Conservation (phyloP, 1,140 invertebrate species). For the Glossosoma conforme region DNA sequence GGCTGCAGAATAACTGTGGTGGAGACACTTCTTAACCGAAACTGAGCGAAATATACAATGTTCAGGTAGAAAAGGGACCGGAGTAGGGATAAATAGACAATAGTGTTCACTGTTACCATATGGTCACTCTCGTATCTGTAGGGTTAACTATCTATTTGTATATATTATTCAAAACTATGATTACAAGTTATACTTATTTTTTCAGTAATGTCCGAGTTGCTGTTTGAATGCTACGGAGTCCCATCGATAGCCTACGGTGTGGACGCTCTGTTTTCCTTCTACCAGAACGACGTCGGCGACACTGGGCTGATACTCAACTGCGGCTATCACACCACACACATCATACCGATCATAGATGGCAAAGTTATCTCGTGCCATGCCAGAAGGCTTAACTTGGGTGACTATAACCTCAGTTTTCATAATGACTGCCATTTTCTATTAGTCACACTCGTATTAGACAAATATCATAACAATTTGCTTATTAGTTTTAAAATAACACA, state of each 20-base stretch:
- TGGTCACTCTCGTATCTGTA: no score
- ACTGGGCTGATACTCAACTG: slow-evolving; percentile 75
- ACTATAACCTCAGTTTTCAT: background rate
- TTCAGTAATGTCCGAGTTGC: slow-evolving; percentile 88
- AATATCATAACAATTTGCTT: background rate
- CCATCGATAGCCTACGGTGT: slow-evolving; percentile 83
- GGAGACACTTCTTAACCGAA: no score
- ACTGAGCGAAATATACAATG: no score
- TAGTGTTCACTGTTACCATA: no score
- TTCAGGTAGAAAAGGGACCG: no score
- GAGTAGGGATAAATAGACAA: no score
- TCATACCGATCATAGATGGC: slow-evolving; percentile 77
- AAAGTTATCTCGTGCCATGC: slow-evolving; percentile 63
- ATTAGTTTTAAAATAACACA: no score
- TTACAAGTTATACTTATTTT: no score
- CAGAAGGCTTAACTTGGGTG: slow-evolving; percentile 75
- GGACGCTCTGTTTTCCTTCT: slow-evolving; percentile 79
- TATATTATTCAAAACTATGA: no score
- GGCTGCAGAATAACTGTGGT: no score
- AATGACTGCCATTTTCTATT: background rate
- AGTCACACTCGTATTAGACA: no score
- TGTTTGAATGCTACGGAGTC: slow-evolving; percentile 91
- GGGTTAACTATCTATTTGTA: no score
- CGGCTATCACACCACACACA: slow-evolving; percentile 83
- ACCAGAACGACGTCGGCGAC: slow-evolving; percentile 58